Evolutionary conservation across 2,797 vertebrate species (phyloP), one percentile per base, ranked within the genome.

Genomic region (Oreochromis grahami): DNA sequence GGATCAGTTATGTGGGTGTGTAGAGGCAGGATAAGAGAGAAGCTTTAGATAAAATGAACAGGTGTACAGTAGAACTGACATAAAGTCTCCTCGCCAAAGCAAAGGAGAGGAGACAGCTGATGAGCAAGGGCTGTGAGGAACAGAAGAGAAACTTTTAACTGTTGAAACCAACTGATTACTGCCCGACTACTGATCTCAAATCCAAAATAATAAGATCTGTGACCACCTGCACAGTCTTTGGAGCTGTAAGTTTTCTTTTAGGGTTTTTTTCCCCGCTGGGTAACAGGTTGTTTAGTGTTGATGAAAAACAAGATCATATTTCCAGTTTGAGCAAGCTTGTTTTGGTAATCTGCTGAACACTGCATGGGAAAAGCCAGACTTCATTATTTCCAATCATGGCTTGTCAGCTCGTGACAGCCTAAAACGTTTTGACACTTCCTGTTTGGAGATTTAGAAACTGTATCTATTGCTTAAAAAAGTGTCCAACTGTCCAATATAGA

Each of bases 241-340:
- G 43, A 72, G 43, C 15, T 8, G 9, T 72, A 63, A 1, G 32
- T 13, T 63, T 38, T 24, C 17, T 63, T 0, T 36, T 8, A 2
- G 34, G 34, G 1, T 0, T 5, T 15, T 65, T 70, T 12, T 0
- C 7, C 4, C 15, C 4, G 0, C 65, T 29, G 41, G 4, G 24
- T 70, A 17, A 72, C 4, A 26, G 26, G 24, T 72, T 26, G 6
- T 29, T 48, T 72, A 5, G 15, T 32, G 45, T 32, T 74, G 15
- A 50, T 8, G 24, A 32, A 50, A 74, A 74, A 45, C 10, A 32
- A 29, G 43, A 32, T 74, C 5, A 50, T 19, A 74, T 74, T 50
- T 74, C 26, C 17, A 74, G 17, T 32, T 17, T 19, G 70, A 48
- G 45, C 0, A n/a, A 50, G 9, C 0, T 72, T 0, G 15, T 5